phyloP scores from a whole-genome alignment of 2,888 invertebrate genomes.

The Xanthorhoe spadicearia region DNA sequence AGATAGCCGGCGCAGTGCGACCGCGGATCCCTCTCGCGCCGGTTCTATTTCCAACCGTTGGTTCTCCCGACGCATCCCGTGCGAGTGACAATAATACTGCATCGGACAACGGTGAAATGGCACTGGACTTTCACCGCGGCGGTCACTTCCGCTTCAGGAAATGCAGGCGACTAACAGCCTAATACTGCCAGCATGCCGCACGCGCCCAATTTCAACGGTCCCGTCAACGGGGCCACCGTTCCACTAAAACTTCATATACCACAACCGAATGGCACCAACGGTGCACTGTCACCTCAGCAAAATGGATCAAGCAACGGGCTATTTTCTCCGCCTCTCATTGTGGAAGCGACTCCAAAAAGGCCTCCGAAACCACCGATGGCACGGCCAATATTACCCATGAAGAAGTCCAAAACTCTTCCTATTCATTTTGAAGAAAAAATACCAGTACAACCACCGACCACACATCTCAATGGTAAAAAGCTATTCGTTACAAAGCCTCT shows the following conservation, averaged over 20 bases:
- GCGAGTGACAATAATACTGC: constrained; percentile 75
- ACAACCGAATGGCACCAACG: constrained; percentile 56
- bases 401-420: constrained; percentile 78
- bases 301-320: constrained; percentile 61
- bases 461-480: constrained; percentile 68
- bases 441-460: constrained; percentile 62
- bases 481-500: constrained; percentile 75
- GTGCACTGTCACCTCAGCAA: constrained; percentile 35
- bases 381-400: constrained; percentile 74
- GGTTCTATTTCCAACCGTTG: constrained; percentile 82
- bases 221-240: constrained; percentile 51
- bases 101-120: constrained; percentile 75
- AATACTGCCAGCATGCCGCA: constrained; percentile 65
- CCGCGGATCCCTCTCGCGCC: constrained; percentile 80
- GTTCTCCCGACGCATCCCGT: constrained; percentile 75
- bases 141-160: constrained; percentile 79
- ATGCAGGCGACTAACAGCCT: constrained; percentile 65
- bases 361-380: constrained; percentile 72
- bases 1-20: constrained; percentile 80
- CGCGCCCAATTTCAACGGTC: constrained; percentile 52
- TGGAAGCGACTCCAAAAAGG: constrained; percentile 76
- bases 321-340: constrained; percentile 69
- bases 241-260: constrained; percentile 73
- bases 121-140: constrained; percentile 76
- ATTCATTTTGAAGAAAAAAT: constrained; percentile 75